Evolutionary conservation across 1,140 invertebrate species (phyloP).

Genomic region (Zelostemma sp.): DNA sequence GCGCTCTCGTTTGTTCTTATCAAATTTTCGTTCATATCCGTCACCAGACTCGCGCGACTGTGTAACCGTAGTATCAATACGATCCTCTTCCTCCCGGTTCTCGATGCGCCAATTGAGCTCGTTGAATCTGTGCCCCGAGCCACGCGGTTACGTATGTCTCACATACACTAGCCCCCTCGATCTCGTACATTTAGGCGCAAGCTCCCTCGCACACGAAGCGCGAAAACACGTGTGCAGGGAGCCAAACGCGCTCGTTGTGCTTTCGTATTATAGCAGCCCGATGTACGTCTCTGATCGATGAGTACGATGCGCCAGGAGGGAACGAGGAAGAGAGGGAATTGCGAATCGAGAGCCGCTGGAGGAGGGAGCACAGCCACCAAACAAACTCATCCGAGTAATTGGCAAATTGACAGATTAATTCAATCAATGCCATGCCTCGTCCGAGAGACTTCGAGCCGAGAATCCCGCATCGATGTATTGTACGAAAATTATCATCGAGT

Average conservation of each 20-base stretch:
- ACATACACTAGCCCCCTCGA: constrained; percentile 22
- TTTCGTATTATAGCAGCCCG: constrained; percentile 45
- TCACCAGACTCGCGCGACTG: constrained; percentile 31
- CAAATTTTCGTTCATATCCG: constrained; percentile 35
- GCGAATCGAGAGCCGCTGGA: background rate
- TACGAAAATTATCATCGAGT: no score
- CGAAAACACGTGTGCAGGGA: constrained; percentile 27
- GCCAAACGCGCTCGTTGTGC: constrained; percentile 27
- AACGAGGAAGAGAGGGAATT: constrained; percentile 11
- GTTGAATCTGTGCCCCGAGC: constrained; percentile 69
- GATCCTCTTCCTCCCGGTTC: constrained; percentile 44
- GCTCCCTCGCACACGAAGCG: constrained; percentile 20
- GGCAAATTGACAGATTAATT: constrained; percentile 70
- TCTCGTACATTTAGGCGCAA: constrained; percentile 25
- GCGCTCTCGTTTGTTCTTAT: constrained; percentile 30
- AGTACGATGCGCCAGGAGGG: constrained; percentile 31
- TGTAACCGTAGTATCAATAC: constrained; percentile 65
- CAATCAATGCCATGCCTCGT: constrained; percentile 59
- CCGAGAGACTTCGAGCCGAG: constrained; percentile 17
- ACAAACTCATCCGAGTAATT: constrained; percentile 70
- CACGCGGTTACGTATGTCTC: constrained; percentile 61
- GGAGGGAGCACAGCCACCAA: constrained; percentile 52
- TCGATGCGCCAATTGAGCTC: constrained; percentile 68
- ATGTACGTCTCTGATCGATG: constrained; percentile 60
- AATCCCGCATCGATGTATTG: constrained; percentile 26